Evolutionary conservation across 2,113 vertebrate species (phyloP).

Genomic region (Pipra filicauda): DNA sequence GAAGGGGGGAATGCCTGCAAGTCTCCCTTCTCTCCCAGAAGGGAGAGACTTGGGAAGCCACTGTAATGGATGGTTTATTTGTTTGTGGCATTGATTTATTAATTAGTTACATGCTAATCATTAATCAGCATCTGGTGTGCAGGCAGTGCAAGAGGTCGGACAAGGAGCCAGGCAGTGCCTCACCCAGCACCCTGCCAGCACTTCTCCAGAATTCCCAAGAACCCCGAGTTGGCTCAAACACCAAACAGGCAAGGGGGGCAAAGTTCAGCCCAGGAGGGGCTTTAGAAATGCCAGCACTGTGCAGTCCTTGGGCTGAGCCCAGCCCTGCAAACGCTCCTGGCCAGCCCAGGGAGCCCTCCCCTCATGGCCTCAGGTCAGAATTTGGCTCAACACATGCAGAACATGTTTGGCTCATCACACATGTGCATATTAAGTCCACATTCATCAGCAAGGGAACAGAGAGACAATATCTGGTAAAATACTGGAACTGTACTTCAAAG

Average conservation of each 20-base stretch:
- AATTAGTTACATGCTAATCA: conserved; percentile 8
- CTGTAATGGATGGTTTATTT: not conserved
- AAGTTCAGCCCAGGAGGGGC: not conserved
- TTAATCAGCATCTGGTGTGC: not conserved
- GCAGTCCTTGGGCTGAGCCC: not conserved
- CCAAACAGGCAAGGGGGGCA: not conserved
- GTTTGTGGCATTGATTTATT: not conserved
- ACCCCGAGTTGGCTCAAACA: not conserved
- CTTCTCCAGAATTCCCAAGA: not conserved
- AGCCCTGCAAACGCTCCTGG: not conserved
- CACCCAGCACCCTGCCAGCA: not conserved
- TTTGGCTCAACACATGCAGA: conserved; percentile 8
- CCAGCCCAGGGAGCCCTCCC: not conserved
- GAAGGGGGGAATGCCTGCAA: not conserved
- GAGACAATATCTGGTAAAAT: not conserved
- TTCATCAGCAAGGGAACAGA: not conserved
- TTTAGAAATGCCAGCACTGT: not conserved
- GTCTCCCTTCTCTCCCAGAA: not conserved
- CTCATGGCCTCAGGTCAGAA: not conserved
- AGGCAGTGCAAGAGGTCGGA: not conserved
- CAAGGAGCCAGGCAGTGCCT: not conserved
- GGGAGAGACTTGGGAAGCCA: not conserved
- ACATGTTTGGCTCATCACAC: not conserved
- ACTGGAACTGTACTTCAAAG: conserved; percentile 8
- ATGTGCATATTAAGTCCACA: conserved; percentile 4